These are phyloP conservation scores for Volucella zonaria DNA, from an alignment of 2,888 invertebrate genomes.

Conservation along the genomic window DNA sequence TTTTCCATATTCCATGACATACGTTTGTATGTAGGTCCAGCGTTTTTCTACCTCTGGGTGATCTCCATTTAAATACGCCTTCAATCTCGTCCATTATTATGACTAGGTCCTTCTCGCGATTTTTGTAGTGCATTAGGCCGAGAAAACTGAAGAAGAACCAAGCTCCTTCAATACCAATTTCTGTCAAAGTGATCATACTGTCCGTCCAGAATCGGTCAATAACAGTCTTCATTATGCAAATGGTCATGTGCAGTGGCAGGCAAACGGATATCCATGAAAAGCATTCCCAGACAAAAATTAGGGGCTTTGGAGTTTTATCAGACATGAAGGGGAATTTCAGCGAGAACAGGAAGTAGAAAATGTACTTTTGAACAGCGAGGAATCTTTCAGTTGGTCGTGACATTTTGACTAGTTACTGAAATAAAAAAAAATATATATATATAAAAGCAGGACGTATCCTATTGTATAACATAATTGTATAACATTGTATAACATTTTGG, in stretches of 20 bases:
- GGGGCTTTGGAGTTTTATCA: neutral
- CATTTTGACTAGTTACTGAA: conserved; percentile 1
- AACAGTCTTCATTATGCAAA: neutral
- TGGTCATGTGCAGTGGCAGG: conserved; percentile 22
- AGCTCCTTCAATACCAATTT: neutral
- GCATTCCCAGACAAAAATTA: conserved; percentile 13
- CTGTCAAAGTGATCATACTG: neutral
- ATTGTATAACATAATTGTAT: no score
- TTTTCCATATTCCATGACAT: conserved; percentile 14
- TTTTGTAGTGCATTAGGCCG: conserved; percentile 3
- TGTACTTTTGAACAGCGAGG: conserved; percentile 1
- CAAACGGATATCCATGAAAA: conserved; percentile 19
- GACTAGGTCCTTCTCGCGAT: neutral
- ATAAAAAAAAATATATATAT: no score
- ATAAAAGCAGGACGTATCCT: no score
- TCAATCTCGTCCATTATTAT: conserved; percentile 2
- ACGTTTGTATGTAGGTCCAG: neutral
- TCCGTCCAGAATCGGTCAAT: neutral
- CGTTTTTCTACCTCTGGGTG: conserved; percentile 11
- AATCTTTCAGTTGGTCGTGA: neutral
- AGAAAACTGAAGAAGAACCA: conserved; percentile 29
- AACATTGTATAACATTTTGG: no score
- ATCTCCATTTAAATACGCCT: conserved; percentile 23
- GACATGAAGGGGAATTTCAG: conserved; percentile 31
- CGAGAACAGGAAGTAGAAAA: conserved; percentile 17